Evolutionary conservation across 2,113 vertebrate genomes (phyloP), one percentile per base, ranked within the genome.

Genomic region (Triplophysa dalaica): DNA sequence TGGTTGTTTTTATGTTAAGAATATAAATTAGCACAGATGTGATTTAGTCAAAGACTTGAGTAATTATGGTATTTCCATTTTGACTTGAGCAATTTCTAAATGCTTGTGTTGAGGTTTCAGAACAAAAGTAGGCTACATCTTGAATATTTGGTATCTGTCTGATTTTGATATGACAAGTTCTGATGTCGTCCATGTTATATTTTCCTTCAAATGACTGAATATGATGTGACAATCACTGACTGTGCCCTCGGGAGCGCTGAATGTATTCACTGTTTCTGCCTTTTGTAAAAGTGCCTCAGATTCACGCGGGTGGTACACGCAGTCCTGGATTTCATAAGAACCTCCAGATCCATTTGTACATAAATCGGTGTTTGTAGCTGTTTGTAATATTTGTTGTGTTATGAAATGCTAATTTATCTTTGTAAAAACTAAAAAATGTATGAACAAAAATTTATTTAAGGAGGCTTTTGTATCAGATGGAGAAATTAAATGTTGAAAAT

Each of bases 351-450:
- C 43, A 76, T 86, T 83, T 87, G 68, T 88, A 82, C 88, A 83
- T 78, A 84, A 78, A 85, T 79, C 63, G 56, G 77, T 82, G 84
- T 88, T 86, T 88, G 77, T 83, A 77, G 73, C 41, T 75, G 60
- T 70, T 48, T 81, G 65, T 75, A 64, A 74, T 38, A 38, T 38
- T 61, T 86, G 81, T 82, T 92, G 90, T 91, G 88, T 89, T 87
- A 84, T 90, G 86, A 88, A 89, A 89, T 91, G 88, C 87, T 94
- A 93, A 93, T 93, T 94, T 93, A 94, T 94, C 92, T 90, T 90
- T 93, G 90, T 93, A 91, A 87, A 92, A 91, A 89, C 75, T n/a
- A 74, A 73, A 86, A 84, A 83, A 82, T n/a, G 74, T 75, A 70
- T 81, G 88, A 87, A 88, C 58, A 85, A 87, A 87, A 88, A 88